Percentiles rank a stretch among this genome's conserved stretches.
Conservation (phyloP, 1,140 invertebrate species). For the Aphaenogaster rudis region DNA sequence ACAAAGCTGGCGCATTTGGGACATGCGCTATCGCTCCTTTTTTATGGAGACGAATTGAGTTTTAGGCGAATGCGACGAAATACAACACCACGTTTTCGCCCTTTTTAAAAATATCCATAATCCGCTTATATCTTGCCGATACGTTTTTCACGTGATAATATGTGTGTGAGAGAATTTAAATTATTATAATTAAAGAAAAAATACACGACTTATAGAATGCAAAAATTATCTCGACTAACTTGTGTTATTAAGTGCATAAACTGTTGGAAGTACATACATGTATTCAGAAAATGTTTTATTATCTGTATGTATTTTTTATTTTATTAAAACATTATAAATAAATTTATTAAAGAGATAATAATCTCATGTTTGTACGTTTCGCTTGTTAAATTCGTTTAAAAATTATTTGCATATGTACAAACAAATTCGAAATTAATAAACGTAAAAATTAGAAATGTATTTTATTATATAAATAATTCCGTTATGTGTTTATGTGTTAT, state of each 20-base stretch:
- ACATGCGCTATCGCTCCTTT: slow-evolving; percentile 5
- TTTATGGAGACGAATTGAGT: slow-evolving; percentile 53
- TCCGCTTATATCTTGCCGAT: neutral
- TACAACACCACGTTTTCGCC: neutral
- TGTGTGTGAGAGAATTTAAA: neutral
- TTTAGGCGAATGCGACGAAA: slow-evolving; percentile 17
- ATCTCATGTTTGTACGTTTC: neutral
- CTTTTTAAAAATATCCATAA: neutral
- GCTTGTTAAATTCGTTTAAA: neutral
- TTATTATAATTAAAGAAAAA: neutral
- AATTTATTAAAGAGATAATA: neutral
- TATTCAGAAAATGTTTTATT: neutral
- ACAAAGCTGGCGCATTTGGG: slow-evolving; percentile 21
- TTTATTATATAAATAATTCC: slow-evolving; percentile 7
- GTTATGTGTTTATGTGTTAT: neutral
- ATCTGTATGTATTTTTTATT: neutral
- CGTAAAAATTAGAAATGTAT: neutral
- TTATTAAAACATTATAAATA: neutral
- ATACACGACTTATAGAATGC: neutral
- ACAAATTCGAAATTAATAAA: slow-evolving; percentile 9
- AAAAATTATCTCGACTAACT: neutral
- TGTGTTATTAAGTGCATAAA: neutral
- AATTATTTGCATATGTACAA: neutral
- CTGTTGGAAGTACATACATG: neutral
- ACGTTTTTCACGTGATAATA: neutral